These are phyloP conservation scores for Arnoldichthys spilopterus DNA, from an alignment of 2,797 vertebrate genomes.

Conservation along the genomic window DNA sequence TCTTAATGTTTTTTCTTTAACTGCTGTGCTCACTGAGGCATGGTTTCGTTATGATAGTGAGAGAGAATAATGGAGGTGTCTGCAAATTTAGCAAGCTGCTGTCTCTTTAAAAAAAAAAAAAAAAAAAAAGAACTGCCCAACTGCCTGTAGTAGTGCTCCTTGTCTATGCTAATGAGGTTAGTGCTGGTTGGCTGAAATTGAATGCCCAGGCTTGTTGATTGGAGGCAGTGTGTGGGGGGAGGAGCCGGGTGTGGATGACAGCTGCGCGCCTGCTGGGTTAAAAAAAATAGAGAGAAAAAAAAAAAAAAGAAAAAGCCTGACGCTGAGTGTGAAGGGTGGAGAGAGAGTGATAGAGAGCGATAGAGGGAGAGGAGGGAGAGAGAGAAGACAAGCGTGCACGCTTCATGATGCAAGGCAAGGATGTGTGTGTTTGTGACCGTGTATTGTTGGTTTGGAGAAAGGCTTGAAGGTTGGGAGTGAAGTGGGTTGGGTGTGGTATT, in stretches of 20 bases:
- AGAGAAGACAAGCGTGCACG: constrained; percentile 78
- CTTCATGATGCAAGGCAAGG: constrained; percentile 86
- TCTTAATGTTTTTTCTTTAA: not conserved
- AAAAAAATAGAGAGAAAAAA: too few relatives aligned
- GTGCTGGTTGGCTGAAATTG: constrained; percentile 76
- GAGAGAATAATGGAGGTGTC: constrained; percentile 11
- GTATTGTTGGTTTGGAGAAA: constrained; percentile 38
- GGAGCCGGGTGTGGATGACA: constrained; percentile 81
- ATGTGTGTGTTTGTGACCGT: constrained; percentile 66
- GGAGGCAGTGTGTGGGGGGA: constrained; percentile 71
- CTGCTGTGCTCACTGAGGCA: not conserved
- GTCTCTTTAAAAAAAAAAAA: constrained; percentile 87
- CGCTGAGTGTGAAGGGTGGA: constrained; percentile 72
- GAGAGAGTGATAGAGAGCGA: constrained; percentile 69
- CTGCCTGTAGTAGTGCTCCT: constrained; percentile 67
- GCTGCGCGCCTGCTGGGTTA: constrained; percentile 82
- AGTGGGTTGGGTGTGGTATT: constrained; percentile 69
- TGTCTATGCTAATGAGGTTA: constrained; percentile 79
- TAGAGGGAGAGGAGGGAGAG: constrained; percentile 61
- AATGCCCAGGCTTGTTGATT: constrained; percentile 70
- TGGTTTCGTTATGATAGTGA: not conserved
- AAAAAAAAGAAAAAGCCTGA: constrained; percentile 73
- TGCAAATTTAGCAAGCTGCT: constrained; percentile 65
- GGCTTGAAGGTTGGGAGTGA: constrained; percentile 61
- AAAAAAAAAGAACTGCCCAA: constrained; percentile 79